Base-by-base conservation (phyloP, 2,888 invertebrate genomes). In the Masnerella sp. region DNA sequence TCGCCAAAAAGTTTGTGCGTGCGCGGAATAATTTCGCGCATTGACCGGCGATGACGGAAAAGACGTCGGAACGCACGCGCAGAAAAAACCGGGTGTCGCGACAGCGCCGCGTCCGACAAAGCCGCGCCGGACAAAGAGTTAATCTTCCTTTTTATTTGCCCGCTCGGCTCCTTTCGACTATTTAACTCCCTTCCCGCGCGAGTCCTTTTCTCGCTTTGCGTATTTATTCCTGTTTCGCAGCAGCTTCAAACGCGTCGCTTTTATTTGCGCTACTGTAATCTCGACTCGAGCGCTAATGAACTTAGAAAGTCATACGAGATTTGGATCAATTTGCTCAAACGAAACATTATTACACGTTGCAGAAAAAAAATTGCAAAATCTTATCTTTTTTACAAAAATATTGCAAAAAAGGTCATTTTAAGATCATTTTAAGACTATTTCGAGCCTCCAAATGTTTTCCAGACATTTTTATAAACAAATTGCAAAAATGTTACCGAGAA, bases 81-180 rank as follows among this genome's bases (percentile, higher is more conserved):
- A 25, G 4, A 25, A 84, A 85, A 86, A 86, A 83, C 83, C 82
- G 83, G 81, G 85, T 83, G 86, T 85, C 82, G 83, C 83, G 82
- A 83, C 83, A 82, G 82, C 84, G 83, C 84, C 83, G 80, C 82
- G 81, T 80, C 75, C 79, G 80, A 85, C 82, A 86, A 86, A 86
- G 82, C 84, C 80, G 78, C 78, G 79, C 82, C 80, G 79, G 84
- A 86, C 85, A 85, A 86, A 85, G 85, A 85, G 84, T 85, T 86
- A 85, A 86, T 85, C 85, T 84, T 84, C 79, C 72, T 81, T 81
- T 81, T 80, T 65, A 54, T 71, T 52, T 30, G 58, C 28, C 67
- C 52, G 69, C 59, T 64, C 54, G 56, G 30, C 15, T 59, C 17
- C 61, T 69, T 80, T 77, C 67, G 58, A 61, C 78, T 80, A 79